A percentile compares a stretch with the other conserved stretches of the same genome.
These are phyloP conservation scores for Petrolisthes manimaculis DNA, from an alignment of 2,888 invertebrate species.

Conservation along the genomic window DNA sequence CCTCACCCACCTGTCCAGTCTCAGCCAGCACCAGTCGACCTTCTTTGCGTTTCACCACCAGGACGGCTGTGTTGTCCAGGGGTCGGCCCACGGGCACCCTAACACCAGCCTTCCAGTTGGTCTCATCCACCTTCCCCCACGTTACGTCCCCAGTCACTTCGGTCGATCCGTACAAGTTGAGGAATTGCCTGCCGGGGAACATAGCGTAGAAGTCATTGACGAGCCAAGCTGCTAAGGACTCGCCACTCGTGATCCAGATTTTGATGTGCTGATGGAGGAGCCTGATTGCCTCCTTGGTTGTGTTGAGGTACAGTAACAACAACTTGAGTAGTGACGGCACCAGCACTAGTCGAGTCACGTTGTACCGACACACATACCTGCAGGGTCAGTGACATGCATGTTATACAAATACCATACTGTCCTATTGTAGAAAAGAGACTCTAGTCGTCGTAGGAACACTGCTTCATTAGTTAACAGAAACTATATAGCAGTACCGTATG, in stretches of 20 bases:
- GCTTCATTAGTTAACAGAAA: too few species aligned
- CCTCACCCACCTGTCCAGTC: slow-evolving; percentile 42
- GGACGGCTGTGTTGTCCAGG: slow-evolving; percentile 47
- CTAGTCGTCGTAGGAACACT: too few species aligned
- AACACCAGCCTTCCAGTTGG: slow-evolving; percentile 34
- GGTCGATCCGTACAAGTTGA: slow-evolving; percentile 91
- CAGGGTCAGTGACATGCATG: not conserved
- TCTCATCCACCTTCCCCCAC: slow-evolving; percentile 38
- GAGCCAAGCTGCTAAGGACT: slow-evolving; percentile 80
- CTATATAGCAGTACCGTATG: too few species aligned
- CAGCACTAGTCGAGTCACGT: slow-evolving; percentile 82
- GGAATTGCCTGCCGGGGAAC: slow-evolving; percentile 78
- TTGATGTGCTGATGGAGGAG: slow-evolving; percentile 69
- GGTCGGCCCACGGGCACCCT: slow-evolving; percentile 55
- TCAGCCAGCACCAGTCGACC: slow-evolving; percentile 17
- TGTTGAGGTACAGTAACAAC: slow-evolving; percentile 72
- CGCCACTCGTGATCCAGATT: slow-evolving; percentile 90
- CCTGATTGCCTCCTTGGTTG: slow-evolving; percentile 48
- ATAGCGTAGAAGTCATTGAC: slow-evolving; percentile 82
- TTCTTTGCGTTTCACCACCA: slow-evolving; percentile 28
- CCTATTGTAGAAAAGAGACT: too few species aligned
- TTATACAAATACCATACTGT: too few species aligned
- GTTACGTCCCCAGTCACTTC: slow-evolving; percentile 82
- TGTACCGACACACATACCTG: slow-evolving; percentile 77
- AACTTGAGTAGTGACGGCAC: slow-evolving; percentile 87